Conservation (phyloP, 2,113 vertebrate genomes). For the Tetrax tetrax region DNA sequence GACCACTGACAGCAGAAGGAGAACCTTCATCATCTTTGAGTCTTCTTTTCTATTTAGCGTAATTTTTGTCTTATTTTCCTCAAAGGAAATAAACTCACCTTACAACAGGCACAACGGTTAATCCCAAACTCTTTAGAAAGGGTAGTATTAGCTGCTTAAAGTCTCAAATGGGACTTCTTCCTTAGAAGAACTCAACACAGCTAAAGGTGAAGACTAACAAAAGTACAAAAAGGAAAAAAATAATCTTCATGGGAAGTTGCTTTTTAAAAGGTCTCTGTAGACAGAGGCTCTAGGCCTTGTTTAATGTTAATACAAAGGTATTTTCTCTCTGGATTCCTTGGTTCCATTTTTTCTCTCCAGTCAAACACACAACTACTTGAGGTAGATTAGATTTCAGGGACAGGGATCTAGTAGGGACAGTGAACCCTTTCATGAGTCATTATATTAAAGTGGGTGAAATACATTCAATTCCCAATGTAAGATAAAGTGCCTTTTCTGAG, state of each 20-base stretch:
- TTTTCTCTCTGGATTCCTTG: not conserved
- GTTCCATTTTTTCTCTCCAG: not conserved
- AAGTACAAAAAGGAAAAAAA: not conserved
- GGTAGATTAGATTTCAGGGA: not conserved
- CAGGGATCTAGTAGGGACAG: not conserved
- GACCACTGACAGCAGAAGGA: not conserved
- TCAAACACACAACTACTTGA: not conserved
- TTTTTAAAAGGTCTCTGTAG: not conserved
- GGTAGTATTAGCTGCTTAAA: not conserved
- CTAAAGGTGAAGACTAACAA: not conserved
- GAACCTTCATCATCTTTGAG: not conserved
- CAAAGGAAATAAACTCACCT: not conserved
- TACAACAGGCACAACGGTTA: rapidly evolving
- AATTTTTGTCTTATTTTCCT: not conserved
- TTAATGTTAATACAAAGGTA: not conserved
- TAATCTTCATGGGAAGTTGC: not conserved
- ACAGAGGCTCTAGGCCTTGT: not conserved
- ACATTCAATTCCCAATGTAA: not conserved
- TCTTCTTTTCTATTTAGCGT: not conserved
- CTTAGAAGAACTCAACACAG: not conserved
- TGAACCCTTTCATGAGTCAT: not conserved
- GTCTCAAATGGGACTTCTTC: not conserved
- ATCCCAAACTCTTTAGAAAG: not conserved
- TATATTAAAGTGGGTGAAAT: not conserved
- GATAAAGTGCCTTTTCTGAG: not conserved